A percentile compares a stretch with the other conserved stretches of the same genome.
phyloP scores from a whole-genome alignment of 2,888 invertebrate species.

The Alviniconcha strummeri region DNA sequence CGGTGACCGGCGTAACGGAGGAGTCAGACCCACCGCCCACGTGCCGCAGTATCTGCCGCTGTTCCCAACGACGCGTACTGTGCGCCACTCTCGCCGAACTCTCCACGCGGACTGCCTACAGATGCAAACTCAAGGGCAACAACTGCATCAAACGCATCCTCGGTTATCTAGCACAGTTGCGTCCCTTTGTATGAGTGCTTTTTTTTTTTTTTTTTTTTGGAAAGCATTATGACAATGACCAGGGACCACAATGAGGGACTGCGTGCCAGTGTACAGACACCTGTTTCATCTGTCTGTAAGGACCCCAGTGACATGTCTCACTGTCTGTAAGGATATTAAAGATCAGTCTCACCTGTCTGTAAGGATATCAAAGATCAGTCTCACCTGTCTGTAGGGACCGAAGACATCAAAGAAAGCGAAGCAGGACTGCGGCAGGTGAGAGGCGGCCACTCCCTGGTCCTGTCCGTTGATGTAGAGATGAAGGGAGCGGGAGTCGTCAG shows the following conservation, averaged over 20 bases:
- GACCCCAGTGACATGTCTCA: background rate
- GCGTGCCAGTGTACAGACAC: too few species aligned
- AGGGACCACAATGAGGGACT: background rate
- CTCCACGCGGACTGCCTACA: too few species aligned
- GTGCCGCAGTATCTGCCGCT: too few species aligned
- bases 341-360: too few species aligned
- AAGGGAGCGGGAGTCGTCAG: background rate
- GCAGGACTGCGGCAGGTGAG: background rate
- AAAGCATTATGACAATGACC: background rate
- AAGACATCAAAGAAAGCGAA: slow-evolving; percentile 18
- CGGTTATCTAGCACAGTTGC: too few species aligned
- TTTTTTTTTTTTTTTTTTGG: too few species aligned
- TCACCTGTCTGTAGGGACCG: background rate
- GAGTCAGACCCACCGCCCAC: too few species aligned
- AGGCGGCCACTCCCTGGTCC: slow-evolving; percentile 3
- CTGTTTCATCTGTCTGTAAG: background rate
- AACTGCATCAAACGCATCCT: too few species aligned
- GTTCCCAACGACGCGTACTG: too few species aligned
- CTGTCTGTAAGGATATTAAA: background rate
- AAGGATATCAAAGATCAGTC: background rate
- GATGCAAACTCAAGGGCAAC: too few species aligned
- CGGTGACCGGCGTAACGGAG: too few species aligned
- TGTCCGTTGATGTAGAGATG: slow-evolving; percentile 22
- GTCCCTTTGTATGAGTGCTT: background rate
- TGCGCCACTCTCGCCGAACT: too few species aligned